Evolutionary conservation across 2,888 invertebrate genomes (phyloP), one percentile per base, ranked within the genome.

Genomic region (Schrankia costaestrigalis): DNA sequence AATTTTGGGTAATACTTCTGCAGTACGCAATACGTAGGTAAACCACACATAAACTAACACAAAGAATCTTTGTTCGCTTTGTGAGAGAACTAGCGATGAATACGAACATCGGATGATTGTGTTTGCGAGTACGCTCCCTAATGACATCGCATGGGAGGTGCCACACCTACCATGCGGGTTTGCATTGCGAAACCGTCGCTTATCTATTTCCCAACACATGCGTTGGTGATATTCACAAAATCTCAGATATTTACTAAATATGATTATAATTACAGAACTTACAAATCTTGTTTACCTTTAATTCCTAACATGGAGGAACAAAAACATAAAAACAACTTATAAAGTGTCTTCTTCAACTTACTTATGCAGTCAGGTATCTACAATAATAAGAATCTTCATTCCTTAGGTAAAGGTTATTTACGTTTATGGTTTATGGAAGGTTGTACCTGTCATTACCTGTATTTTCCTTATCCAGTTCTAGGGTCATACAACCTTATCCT

Each of bases 111-210:
- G 38, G 33, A 29, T 31, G 30, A 31, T 42, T 41, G 46, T 43
- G 34, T 18, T 28, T 13, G 17, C 13, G 21, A 30, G 22, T 31
- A 26, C 32, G 32, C 77, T 75, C 68, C 72, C 68, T 78, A 81
- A 59, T 52, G 52, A 48, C 50, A 45, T 67, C 63, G 69, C 50
- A 69, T 67, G 41, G 42, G 48, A 25, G 76, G 76, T 58, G 75
- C 71, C 80, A 74, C 63, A 57, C 63, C 58, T 63, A 61, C 61
- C 59, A 68, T 72, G 63, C 77, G 79, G 80, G 81, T 72, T 11
- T 18, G 17, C 28, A 25, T 37, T 37, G 76, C 70, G 74, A 37
- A 37, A 37, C 56, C 44, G 49, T 55, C 45, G 57, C 57, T 25
- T 27, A 28, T n/a, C n/a, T n/a, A n/a, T 19, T 37, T 37, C 37